Evolutionary conservation across 1,140 invertebrate genomes (phyloP), one percentile per base, ranked within the genome.

Genomic region (Harlomillsia oculata): DNA sequence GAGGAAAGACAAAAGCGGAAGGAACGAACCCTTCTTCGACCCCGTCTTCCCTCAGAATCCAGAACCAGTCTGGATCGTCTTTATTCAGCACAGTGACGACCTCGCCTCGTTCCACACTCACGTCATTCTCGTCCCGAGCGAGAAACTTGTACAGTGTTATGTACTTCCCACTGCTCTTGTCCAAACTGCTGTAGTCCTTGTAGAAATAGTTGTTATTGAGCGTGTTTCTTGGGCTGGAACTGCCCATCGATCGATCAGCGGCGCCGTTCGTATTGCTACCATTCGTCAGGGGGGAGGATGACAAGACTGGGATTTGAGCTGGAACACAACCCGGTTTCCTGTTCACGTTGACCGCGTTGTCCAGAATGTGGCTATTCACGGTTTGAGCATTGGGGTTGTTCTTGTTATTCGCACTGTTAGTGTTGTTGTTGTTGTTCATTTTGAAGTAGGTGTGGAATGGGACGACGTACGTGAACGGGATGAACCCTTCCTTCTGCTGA

Each of bases 21-120:
- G 93, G 93, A 26, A 96, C 90, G 72, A 97, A 97, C 11, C 93
- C 93, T 74, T 96, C 92, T 67, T 91, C 86, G n/a, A n/a, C n/a
- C 1, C 88, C 88, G 70, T 94, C 89, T 65, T 84, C 87, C 55
- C 87, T 77, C 20, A 91, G 80, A 34, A 96, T 87, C 92, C 91
- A 96, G 69, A 87, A 93, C 92, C 92, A 95, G 70, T 95, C 89
- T 1, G 87, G 84, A 74, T 95, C 92, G 70, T 95, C 90, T 65
- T 62, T 56, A 72, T 96, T 97, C 11, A 96, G 72, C 1, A 95
- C 88, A 21, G 90, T 94, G 1, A 97, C 89, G 75, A 94, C 89
- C 70, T 96, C 91, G 5, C 91, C 90, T 45, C 89, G 75, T 68
- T 94, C 88, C 0, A 96, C 91, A 56, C 84, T 90, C 1, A 95